A percentile compares a stretch with the other conserved stretches of the same genome.
phyloP scores from a whole-genome alignment of 2,113 vertebrate genomes.

The Stigmatopora argus region DNA sequence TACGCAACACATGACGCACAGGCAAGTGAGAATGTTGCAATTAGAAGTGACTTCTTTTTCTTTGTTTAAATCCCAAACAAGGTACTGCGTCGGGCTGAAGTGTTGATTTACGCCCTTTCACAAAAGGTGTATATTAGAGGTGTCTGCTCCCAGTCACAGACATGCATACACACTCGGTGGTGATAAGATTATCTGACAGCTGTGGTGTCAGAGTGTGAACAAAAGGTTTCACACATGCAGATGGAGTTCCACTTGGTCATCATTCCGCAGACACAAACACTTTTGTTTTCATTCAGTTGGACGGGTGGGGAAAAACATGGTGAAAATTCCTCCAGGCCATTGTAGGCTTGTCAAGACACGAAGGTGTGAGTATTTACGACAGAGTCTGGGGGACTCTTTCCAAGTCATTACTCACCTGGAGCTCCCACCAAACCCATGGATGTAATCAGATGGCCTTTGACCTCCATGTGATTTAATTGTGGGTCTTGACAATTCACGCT shows the following conservation, averaged over 20 bases:
- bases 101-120: slow-evolving; percentile 3
- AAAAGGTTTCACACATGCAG: slow-evolving; percentile 43
- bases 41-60: not conserved
- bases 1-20: slow-evolving; percentile 23
- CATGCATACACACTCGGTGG: not conserved
- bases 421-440: slow-evolving; percentile 71
- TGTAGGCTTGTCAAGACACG: slow-evolving; percentile 26
- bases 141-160: slow-evolving; percentile 10
- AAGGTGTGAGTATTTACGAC: not conserved
- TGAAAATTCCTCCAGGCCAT: slow-evolving; percentile 12
- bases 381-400: not conserved
- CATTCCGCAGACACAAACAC: slow-evolving; percentile 36
- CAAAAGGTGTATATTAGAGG: not conserved
- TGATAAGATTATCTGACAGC: slow-evolving; percentile 44
- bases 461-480: slow-evolving; percentile 74
- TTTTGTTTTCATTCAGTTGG: slow-evolving; percentile 30
- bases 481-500: slow-evolving; percentile 47
- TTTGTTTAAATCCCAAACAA: not conserved
- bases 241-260: slow-evolving; percentile 41
- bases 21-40: not conserved
- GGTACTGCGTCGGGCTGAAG: not conserved
- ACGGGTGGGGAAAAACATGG: slow-evolving; percentile 20
- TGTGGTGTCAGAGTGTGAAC: slow-evolving; percentile 29
- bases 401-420: slow-evolving; percentile 66
- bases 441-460: slow-evolving; percentile 80